Conservation (phyloP, 1,140 invertebrate genomes). For the Glossosoma conforme region DNA sequence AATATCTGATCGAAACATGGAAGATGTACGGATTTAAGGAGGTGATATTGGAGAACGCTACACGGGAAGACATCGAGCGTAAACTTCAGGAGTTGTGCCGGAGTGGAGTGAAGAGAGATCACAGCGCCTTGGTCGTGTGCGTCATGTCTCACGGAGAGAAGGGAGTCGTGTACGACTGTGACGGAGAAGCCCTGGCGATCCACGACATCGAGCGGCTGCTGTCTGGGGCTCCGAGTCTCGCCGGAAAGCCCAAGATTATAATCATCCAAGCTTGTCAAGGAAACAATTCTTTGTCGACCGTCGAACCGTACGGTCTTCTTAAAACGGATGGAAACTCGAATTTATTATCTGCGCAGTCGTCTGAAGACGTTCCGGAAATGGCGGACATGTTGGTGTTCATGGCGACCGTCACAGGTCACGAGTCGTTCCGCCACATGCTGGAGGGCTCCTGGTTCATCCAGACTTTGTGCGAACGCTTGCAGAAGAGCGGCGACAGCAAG, state of each 20-base stretch:
- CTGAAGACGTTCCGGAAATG: conserved; percentile 7
- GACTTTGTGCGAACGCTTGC: conserved; percentile 9
- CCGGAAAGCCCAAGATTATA: conserved; percentile 23
- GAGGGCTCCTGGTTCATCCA: conserved; percentile 23
- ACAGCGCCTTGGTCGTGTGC: conserved; percentile 11
- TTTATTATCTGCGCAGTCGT: background rate
- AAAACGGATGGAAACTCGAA: background rate
- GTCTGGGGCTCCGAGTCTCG: conserved; percentile 2
- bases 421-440: conserved; percentile 5
- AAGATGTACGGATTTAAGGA: conserved; percentile 5
- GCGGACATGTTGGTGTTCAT: conserved; percentile 17
- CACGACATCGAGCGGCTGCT: conserved; percentile 14
- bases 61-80: background rate
- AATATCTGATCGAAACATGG: conserved; percentile 9
- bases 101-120: background rate
- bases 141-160: conserved; percentile 16
- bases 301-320: background rate
- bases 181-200: conserved; percentile 8
- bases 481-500: background rate
- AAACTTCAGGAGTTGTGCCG: background rate
- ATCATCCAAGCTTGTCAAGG: conserved; percentile 28
- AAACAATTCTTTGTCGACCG: conserved; percentile 7
- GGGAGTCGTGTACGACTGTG: conserved; percentile 2
- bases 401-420: conserved; percentile 9
- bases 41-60: conserved; percentile 5